Evolutionary conservation across 2,797 vertebrate species (phyloP), one percentile per base, ranked within the genome.

Genomic region (Gymnopithys bicolor): DNA sequence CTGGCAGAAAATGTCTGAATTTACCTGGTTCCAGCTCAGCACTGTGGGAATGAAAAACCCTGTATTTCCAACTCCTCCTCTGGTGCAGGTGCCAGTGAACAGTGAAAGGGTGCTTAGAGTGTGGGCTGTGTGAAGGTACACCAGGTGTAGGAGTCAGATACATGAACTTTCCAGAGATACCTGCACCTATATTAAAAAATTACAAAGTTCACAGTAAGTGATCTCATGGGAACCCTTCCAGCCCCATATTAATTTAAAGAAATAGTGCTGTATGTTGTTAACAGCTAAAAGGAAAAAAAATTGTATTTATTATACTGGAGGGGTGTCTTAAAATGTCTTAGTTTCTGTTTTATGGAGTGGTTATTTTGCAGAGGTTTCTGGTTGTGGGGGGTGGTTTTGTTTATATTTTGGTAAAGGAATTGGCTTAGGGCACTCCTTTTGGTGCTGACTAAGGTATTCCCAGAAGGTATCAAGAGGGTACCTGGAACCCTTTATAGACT

Each of bases 41-140:
- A 13, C 0, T 0, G 37, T 8, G 16, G 58, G 23, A 11, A 17
- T 2, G 3, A 30, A 58, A 78, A 90, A 58, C 27, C 2, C 5
- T 0, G 0, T 55, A 37, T 62, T 88, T 63, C 39, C 48, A 58
- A 5, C 23, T 12, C 1, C 0, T 70, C 19, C 55, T 85, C 45
- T 37, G 46, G 11, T 87, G 49, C 28, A 53, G 23, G 39, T 41
- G 17, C 23, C 75, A 41, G 27, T 25, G 53, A 85, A 24, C 3
- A 2, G 16, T 41, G 67, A 55, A 53, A 66, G 59, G 33, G 30
- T 48, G 30, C 19, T 52, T 52, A 25, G n/a, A 25, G 18, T 45
- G 12, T 28, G 35, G 56, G 46, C 33, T 84, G 0, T 59, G 5
- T 70, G 60, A 58, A 53, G 7, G n/a, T 77, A 13, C 0, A 0